Conservation (phyloP, 2,113 vertebrate genomes). For the Sporophila hypoxantha region DNA sequence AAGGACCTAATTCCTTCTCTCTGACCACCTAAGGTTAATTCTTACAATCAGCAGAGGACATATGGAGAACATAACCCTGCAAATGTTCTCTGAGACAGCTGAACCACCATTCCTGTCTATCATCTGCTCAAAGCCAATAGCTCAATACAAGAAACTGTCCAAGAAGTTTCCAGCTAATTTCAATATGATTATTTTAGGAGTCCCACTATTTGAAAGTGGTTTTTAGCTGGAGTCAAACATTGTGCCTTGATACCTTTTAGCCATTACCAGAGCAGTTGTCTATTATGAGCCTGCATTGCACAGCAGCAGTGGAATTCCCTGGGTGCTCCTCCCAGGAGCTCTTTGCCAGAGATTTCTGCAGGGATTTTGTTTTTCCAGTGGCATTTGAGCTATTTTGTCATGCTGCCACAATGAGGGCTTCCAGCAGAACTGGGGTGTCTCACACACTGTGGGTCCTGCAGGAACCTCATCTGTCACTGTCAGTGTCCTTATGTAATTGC, state of each 20-base stretch:
- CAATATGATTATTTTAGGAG: neutral
- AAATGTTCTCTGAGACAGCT: neutral
- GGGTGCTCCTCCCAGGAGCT: accelerated
- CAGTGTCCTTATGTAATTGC: neutral
- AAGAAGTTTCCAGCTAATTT: neutral
- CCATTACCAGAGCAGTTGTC: neutral
- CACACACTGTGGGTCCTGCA: accelerated
- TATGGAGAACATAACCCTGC: neutral
- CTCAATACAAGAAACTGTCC: neutral
- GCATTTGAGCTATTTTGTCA: neutral
- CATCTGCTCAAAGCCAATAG: accelerated
- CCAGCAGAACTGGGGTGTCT: neutral
- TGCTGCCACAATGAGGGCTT: neutral
- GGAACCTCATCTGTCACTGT: neutral
- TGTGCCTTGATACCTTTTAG: neutral
- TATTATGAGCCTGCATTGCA: neutral
- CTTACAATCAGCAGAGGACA: neutral
- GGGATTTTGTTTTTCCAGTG: neutral
- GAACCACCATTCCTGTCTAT: neutral
- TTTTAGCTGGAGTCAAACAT: neutral
- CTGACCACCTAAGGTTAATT: neutral
- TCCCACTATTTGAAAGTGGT: neutral
- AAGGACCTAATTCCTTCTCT: neutral
- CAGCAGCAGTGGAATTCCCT: accelerated
- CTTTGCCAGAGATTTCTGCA: neutral